These are phyloP conservation scores for Lytechinus pictus DNA, from an alignment of 35 echinoderm and acorn worm genomes.

Conservation along the genomic window DNA sequence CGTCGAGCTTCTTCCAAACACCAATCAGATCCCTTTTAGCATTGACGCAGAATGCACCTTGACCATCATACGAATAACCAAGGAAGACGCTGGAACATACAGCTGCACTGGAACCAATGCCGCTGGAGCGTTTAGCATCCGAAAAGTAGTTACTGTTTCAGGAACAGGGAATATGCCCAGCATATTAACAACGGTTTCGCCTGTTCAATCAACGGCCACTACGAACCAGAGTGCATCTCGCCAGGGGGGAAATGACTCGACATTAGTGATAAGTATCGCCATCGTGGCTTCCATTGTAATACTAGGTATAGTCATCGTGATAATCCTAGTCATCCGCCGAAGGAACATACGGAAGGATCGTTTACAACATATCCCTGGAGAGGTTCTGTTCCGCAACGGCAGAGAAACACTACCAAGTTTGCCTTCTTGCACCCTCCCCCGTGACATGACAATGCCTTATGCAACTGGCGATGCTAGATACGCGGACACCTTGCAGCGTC, in stretches of 20 bases:
- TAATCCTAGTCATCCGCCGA: neutral
- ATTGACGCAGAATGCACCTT: neutral
- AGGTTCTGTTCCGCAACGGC: too few relatives aligned
- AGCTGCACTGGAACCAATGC: neutral
- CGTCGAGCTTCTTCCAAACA: neutral
- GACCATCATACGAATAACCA: slow-evolving; percentile 13
- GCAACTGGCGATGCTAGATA: neutral
- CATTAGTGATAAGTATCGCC: neutral
- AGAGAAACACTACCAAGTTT: too few relatives aligned
- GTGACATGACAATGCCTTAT: too few relatives aligned
- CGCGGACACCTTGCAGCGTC: neutral
- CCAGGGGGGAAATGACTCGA: neutral
- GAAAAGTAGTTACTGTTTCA: neutral
- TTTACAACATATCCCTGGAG: too few relatives aligned
- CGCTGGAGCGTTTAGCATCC: neutral
- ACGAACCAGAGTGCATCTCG: neutral
- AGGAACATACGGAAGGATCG: neutral
- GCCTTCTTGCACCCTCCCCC: too few relatives aligned
- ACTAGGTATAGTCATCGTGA: neutral
- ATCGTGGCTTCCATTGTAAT: neutral
- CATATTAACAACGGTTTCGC: neutral
- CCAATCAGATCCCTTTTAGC: neutral
- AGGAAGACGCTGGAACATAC: slow-evolving; percentile 28
- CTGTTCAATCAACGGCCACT: neutral
- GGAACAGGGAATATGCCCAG: neutral